phyloP scores from a whole-genome alignment of 2,888 invertebrate genomes.

The Suillia variegata region DNA sequence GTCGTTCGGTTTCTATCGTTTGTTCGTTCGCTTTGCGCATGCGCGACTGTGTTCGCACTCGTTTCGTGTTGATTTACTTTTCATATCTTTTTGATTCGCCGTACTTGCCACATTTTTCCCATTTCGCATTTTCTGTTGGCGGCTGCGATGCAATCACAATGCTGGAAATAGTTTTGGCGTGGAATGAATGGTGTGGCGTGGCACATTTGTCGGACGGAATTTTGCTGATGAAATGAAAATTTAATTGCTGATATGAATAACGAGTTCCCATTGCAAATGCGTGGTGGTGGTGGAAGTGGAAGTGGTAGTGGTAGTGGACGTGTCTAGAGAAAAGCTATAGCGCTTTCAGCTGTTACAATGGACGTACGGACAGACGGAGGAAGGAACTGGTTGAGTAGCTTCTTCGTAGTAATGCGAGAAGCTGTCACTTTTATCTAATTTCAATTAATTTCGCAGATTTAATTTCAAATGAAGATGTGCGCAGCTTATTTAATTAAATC shows the following conservation, averaged over 20 bases:
- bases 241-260: conserved; percentile 19
- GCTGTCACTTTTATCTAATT: conserved; percentile 23
- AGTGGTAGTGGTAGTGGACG: neutral
- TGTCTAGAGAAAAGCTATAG: too few relatives aligned
- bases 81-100: conserved; percentile 24
- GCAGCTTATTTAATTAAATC: too few relatives aligned
- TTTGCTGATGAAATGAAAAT: conserved; percentile 22
- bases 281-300: neutral
- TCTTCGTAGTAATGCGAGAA: too few relatives aligned
- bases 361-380: too few relatives aligned
- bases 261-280: conserved; percentile 11
- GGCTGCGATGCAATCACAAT: conserved; percentile 6
- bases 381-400: neutral
- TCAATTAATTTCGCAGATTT: conserved; percentile 24
- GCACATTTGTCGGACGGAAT: neutral
- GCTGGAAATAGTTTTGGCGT: neutral
- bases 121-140: conserved; percentile 1
- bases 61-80: neutral
- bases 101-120: conserved; percentile 22
- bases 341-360: too few relatives aligned
- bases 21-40: conserved; percentile 3
- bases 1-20: conserved; percentile 10
- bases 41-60: neutral
- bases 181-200: neutral
- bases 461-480: conserved; percentile 9